Base-by-base conservation (phyloP, 2,113 vertebrate species). In the Thryonomys swinderianus region DNA sequence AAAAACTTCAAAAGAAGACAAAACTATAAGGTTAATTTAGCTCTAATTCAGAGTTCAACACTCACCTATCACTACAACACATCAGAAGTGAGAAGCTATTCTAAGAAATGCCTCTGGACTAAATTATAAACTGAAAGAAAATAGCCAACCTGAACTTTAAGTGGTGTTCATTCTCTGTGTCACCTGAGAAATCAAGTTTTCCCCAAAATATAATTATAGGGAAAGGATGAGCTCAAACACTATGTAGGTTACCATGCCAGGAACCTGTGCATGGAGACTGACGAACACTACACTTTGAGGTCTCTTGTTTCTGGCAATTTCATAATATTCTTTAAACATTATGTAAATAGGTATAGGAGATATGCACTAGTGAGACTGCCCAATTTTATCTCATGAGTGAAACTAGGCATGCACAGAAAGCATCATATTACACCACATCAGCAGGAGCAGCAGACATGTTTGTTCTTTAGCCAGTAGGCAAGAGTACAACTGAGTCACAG, bases 41-140 rank as follows among this genome's bases (percentile, higher is more conserved):
- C 42, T 81, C 30, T 51, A 64, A 62, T 25, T 27, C 34, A 71
- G 48, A 74, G n/a, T 13, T 59, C 73, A 69, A n/a, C 59, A 80
- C 14, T 80, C 45, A 57, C 32, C 40, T 80, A 84, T 37, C n/a
- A 69, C 61, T n/a, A n/a, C 30, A n/a, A 61, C 16, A 80, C n/a
- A 40, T 23, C 59, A 90, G 55, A 91, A 23, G 17, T 23, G 30
- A 53, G 66, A 66, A 57, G 69, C 62, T 80, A 76, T 85, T 82
- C 92, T 51, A 86, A 61, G 69, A 83, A 59, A 92, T 20, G 20
- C 21, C 74, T 90, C 81, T 88, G 74, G 20, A 48, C 85, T 86
- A 64, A 91, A 90, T 61, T 42, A 85, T 55, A 88, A 92, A 88
- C 73, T 89, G 48, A 92, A 95, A 95, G 69, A 34, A 95, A 86